Percentiles rank a stretch among this genome's conserved stretches.
Conservation (phyloP, 1,140 invertebrate species). For the Heliothis virescens region DNA sequence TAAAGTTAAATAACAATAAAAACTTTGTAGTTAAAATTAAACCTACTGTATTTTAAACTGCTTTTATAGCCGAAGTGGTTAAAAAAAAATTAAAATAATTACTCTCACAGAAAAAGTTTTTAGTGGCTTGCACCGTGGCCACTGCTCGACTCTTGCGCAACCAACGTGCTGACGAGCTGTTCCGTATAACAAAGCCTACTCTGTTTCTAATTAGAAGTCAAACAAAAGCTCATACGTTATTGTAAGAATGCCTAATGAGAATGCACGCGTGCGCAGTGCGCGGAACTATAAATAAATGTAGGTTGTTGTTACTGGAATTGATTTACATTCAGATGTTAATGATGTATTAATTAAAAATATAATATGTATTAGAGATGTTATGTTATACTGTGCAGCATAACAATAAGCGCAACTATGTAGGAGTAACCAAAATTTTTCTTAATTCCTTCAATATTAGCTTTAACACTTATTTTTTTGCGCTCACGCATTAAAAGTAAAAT, state of each 20-base stretch:
- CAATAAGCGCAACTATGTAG: too few species aligned
- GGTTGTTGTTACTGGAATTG: too few species aligned
- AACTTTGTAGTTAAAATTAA: too few species aligned
- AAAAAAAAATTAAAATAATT: conserved; percentile 14
- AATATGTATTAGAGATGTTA: not conserved
- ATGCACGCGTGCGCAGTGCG: not conserved
- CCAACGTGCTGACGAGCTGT: conserved; percentile 5
- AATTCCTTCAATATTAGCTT: not conserved
- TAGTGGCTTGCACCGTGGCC: not conserved
- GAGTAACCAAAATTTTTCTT: too few species aligned
- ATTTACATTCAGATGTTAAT: too few species aligned
- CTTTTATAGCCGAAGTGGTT: not conserved
- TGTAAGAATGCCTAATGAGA: conserved; percentile 18
- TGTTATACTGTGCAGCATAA: too few species aligned
- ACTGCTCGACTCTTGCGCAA: conserved; percentile 22
- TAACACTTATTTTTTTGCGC: not conserved
- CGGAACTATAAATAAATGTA: not conserved
- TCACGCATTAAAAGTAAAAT: not conserved
- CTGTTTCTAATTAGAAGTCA: conserved; percentile 36
- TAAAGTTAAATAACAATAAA: not conserved
- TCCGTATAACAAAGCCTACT: conserved; percentile 15
- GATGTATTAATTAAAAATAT: too few species aligned
- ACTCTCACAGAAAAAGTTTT: not conserved
- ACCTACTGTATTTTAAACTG: too few species aligned
- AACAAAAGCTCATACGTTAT: conserved; percentile 21